phyloP scores from a whole-genome alignment of 2,113 vertebrate genomes.

The human region DNA sequence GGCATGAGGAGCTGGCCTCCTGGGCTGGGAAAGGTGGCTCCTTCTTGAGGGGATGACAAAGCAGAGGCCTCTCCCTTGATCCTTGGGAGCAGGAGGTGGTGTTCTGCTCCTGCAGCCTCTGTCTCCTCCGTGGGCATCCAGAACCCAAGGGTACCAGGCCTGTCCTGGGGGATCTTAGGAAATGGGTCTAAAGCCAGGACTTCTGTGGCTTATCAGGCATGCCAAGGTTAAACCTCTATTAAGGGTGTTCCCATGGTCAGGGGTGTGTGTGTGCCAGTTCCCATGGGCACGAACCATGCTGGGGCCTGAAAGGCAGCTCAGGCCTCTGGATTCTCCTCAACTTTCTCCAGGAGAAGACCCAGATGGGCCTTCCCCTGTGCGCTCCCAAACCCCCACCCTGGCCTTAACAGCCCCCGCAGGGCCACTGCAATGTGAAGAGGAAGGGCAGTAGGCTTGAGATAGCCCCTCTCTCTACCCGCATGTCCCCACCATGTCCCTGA shows the following conservation, averaged over 20 bases:
- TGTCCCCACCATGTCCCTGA: too few relatives aligned
- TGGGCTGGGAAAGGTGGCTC: accelerated
- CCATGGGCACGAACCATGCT: too few relatives aligned
- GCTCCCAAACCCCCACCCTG: accelerated
- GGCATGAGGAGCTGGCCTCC: neutral
- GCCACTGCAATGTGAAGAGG: accelerated
- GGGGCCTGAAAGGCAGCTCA: neutral
- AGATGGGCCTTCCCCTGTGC: too few relatives aligned
- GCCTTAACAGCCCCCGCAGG: accelerated
- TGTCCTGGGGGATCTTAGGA: neutral
- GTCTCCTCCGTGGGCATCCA: neutral
- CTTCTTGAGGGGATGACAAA: neutral
- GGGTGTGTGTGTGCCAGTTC: neutral
- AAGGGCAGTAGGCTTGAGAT: accelerated
- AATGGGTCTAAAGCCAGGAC: neutral
- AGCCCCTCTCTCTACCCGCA: accelerated
- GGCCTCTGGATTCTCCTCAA: neutral
- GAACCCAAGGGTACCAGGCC: neutral
- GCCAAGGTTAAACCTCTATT: neutral
- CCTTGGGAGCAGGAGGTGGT: neutral
- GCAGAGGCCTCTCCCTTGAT: neutral
- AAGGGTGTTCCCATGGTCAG: neutral
- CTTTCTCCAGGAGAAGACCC: neutral
- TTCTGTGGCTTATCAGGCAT: neutral
- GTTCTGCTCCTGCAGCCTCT: neutral